Conservation (phyloP, 2,888 invertebrate genomes). For the Colletes collaris region DNA sequence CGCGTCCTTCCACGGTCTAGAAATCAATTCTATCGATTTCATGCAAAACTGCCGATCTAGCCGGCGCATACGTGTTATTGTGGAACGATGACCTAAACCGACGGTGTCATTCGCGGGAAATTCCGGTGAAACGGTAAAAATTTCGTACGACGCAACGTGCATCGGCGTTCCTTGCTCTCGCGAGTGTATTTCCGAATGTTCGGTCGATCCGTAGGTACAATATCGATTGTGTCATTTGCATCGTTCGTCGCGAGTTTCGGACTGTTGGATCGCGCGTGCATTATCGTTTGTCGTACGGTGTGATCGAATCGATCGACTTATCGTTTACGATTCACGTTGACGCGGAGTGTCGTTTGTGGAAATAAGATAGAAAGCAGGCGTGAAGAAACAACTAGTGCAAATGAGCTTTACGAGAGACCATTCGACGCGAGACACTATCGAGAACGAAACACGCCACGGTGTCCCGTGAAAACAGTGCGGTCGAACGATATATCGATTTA, state of each 20-base stretch:
- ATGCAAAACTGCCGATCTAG: conserved; percentile 30
- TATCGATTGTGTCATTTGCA: conserved; percentile 25
- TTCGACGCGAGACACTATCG: conserved; percentile 18
- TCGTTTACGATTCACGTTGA: neutral
- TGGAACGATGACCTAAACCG: conserved; percentile 62
- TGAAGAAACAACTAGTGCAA: conserved; percentile 25
- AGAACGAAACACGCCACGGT: conserved; percentile 1
- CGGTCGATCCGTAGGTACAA: conserved; percentile 20
- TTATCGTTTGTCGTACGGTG: neutral
- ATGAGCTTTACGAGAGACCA: conserved; percentile 27
- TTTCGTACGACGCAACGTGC: neutral
- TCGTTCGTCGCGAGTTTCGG: conserved; percentile 12
- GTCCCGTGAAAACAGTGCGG: conserved; percentile 12
- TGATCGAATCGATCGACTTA: neutral
- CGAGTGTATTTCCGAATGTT: conserved; percentile 25
- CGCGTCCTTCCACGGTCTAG: conserved; percentile 61
- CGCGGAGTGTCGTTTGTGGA: neutral
- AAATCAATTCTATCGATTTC: conserved; percentile 2
- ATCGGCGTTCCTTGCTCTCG: conserved; percentile 13
- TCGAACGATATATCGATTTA: conserved; percentile 26
- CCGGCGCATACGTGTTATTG: conserved; percentile 4
- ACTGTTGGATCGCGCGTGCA: conserved; percentile 32
- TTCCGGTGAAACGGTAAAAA: conserved; percentile 18
- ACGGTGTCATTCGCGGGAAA: conserved; percentile 11
- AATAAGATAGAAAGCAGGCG: neutral